Evolutionary conservation across 2,113 vertebrate genomes (phyloP), one percentile per base, ranked within the genome.

Genomic region (Eubucco bourcierii): DNA sequence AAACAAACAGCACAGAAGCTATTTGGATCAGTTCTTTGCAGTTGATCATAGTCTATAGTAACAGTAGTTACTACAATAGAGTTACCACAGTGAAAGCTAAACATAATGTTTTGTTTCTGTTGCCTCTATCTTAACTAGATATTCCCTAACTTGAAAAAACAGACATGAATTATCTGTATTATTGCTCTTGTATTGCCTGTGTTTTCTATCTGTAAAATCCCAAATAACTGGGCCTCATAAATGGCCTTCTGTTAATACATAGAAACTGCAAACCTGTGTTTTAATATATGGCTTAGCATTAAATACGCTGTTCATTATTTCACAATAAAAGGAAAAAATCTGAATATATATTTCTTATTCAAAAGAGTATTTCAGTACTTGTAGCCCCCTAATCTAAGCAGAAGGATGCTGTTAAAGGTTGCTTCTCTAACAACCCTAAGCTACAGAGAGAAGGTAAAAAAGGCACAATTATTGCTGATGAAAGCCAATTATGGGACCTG

Each of bases 321-420:
- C 75, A 78, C 27, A 64, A 63, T 55, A 44, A 84, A 89, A 74
- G 6, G 25, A 29, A 29, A 28, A 5, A 4, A 33, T 10, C 58
- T 50, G 67, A 23, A 27, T 63, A 34, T 63, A 50, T 50, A 55
- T 66, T 47, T 46, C n/a, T 47, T 67, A 66, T 71, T 91, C 66
- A 90, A 50, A 81, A 87, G 46, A 59, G 29, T 63, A 87, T 72
- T 85, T 64, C 72, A 82, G 53, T 63, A 56, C 56, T 66, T 71
- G 66, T 14, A 91, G 41, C 33, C 61, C 41, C 66, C 74, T 91
- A 81, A 91, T 91, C 81, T 60, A 92, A 82, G 76, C 86, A 82
- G 67, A 82, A 80, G 67, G 65, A 79, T 88, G 63, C 76, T 85
- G 10, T 73, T 59, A 93, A 90, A 90, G 83, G 83, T 92, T 91